Evolutionary conservation across 2,888 invertebrate genomes (phyloP).

Genomic region (Ephialtes manifestator): DNA sequence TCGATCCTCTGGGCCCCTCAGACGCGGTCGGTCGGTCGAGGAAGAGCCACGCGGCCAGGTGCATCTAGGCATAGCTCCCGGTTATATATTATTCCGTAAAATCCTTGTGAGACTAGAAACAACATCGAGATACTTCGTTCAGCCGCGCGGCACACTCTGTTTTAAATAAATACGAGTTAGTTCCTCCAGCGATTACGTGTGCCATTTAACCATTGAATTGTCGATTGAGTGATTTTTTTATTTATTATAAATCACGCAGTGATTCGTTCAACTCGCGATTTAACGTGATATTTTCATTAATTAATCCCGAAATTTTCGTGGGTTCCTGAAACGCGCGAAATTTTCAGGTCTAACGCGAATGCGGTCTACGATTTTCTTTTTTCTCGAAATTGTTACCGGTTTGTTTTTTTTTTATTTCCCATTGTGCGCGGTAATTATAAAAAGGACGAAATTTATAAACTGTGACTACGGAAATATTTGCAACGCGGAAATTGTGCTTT

Average conservation of each 20-base stretch:
- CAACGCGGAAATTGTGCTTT: conserved; percentile 12
- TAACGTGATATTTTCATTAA: conserved; percentile 1
- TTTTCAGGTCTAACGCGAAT: conserved; percentile 27
- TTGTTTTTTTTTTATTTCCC: neutral
- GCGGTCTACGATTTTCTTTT: conserved; percentile 12
- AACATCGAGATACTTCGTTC: conserved; percentile 79
- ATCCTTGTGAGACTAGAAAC: conserved; percentile 67
- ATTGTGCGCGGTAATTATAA: conserved; percentile 54
- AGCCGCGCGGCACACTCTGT: conserved; percentile 65
- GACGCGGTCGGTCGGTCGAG: conserved; percentile 84
- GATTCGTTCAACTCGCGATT: conserved; percentile 47
- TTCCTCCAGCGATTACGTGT: conserved; percentile 59
- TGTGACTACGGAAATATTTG: conserved; percentile 26
- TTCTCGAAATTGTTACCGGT: conserved; percentile 6
- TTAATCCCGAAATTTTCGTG: conserved; percentile 15
- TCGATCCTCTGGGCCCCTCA: conserved; percentile 80
- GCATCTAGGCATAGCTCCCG: conserved; percentile 72
- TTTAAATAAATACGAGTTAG: conserved; percentile 52
- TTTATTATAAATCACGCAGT: conserved; percentile 28
- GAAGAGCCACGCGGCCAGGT: conserved; percentile 84
- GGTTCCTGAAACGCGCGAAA: conserved; percentile 56
- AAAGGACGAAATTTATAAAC: conserved; percentile 5
- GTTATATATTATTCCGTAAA: conserved; percentile 66
- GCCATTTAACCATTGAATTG: conserved; percentile 59
- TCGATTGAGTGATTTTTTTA: conserved; percentile 30